Base-by-base conservation (phyloP, 2,888 invertebrate genomes). In the Oligia strigilis region DNA sequence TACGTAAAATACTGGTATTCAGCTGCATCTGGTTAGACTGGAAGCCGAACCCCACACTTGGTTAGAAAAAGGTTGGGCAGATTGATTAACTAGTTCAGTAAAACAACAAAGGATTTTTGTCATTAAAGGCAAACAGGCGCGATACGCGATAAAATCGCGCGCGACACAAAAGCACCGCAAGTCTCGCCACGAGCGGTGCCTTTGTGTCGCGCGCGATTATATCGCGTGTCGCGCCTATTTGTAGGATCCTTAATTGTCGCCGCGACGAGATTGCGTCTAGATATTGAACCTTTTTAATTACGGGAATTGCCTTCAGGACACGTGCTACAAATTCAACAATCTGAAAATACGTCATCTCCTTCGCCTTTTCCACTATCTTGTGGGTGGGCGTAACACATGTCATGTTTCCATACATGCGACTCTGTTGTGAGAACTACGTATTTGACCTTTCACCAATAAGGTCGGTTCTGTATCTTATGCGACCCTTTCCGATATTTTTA, bases 401-500 rank as follows among this genome's bases (percentile, higher is more conserved):
- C 67, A 67, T 55, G 67, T 67, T 79, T 62, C 29, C 36, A 79
- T 62, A 79, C 80, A 79, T 67, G 60, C 60, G 67, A 29, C n/a
- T 66, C 46, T 19, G 60, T 52, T 78, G 14, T 52, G 60, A 60
- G 52, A 55, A 67, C 67, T 84, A 67, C 67, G 80, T 55, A 84
- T 46, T 84, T 84, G 80, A 79, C 80, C 80, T 79, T 77, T 77
- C 58, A 82, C 17, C 82, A 83, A 77, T 77, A 58, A 77, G 40
- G 55, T 75, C 76, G 52, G n/a, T 43, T 74, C 36, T 60, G 64
- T 82, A 65, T 77, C 77, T 58, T 66, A 36, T 2, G 19, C 43
- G 79, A 84, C 52, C 80, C 84, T 84, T 84, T 55, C 46, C 29
- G 6, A 17, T 62, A 62, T 67, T 36, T 79, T 9, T 17, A 78